Percentiles rank a stretch among this genome's conserved stretches.
Evolutionary conservation across 2,797 vertebrate species (phyloP).

Genomic region (Halcyon smyrnensis): DNA sequence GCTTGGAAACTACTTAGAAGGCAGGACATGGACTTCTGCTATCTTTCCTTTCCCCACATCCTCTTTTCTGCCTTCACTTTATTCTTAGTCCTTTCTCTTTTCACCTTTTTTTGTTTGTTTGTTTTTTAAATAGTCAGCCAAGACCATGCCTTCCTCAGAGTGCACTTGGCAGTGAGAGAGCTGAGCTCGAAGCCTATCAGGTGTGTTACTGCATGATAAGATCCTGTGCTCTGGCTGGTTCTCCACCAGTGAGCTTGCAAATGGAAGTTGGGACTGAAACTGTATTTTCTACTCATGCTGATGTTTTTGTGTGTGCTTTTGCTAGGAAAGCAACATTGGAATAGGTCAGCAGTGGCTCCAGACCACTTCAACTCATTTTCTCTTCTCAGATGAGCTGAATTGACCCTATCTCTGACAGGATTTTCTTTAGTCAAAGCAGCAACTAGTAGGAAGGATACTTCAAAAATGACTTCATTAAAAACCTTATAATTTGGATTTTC

Average conservation of each 20-base stretch:
- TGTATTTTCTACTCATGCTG: not conserved
- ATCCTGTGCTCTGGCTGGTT: not conserved
- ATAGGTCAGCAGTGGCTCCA: not conserved
- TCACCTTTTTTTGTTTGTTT: not conserved
- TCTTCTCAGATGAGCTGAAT: not conserved
- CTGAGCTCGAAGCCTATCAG: not conserved
- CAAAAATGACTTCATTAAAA: not conserved
- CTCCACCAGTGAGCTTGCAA: not conserved
- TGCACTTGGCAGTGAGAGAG: not conserved
- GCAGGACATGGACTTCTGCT: not conserved
- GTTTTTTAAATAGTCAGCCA: not conserved
- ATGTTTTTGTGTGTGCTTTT: not conserved
- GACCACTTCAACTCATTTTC: not conserved
- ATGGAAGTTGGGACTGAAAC: not conserved
- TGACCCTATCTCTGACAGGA: not conserved
- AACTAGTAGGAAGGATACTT: not conserved
- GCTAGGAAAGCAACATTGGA: not conserved
- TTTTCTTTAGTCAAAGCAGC: not conserved
- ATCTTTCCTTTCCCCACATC: not conserved
- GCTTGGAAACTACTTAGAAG: not conserved
- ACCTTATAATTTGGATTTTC: not conserved
- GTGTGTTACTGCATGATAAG: not conserved
- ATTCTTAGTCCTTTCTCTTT: not conserved
- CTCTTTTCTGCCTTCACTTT: not conserved
- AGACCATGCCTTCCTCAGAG: not conserved